Evolutionary conservation across 2,113 vertebrate species (phyloP).

Genomic region (Crotalus tigris): DNA sequence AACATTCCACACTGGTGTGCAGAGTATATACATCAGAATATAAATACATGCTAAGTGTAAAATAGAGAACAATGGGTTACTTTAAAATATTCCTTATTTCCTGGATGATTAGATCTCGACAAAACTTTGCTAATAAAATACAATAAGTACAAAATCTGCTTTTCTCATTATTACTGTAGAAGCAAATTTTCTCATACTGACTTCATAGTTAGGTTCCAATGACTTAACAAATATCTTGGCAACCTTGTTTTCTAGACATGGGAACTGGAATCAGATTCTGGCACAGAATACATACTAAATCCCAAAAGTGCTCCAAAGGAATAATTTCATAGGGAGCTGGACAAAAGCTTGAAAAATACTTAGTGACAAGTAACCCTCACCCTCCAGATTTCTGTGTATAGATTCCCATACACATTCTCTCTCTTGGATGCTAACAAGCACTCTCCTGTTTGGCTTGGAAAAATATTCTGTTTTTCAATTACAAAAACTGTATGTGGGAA

Average conservation of each 20-base stretch:
- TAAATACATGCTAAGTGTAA: constrained; percentile 16
- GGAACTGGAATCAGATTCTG: constrained; percentile 26
- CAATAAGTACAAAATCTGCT: constrained; percentile 52
- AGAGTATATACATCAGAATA: background rate
- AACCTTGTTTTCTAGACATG: constrained; percentile 28
- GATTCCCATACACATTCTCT: background rate
- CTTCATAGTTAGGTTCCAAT: constrained; percentile 15
- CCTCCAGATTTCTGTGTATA: background rate
- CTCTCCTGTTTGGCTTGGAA: background rate
- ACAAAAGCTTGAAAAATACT: constrained; percentile 3
- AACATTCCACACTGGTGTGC: background rate
- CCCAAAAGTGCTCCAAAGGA: background rate
- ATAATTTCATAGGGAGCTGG: constrained; percentile 1
- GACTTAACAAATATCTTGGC: constrained; percentile 39
- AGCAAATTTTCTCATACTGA: constrained; percentile 49
- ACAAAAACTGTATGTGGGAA: background rate
- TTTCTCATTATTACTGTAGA: constrained; percentile 55
- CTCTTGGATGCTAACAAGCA: background rate
- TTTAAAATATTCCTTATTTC: constrained; percentile 26
- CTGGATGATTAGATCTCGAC: constrained; percentile 21
- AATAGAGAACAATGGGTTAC: constrained; percentile 31
- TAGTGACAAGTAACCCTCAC: background rate
- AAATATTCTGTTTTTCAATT: background rate
- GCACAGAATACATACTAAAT: background rate
- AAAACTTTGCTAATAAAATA: constrained; percentile 50